Conservation (phyloP, 2,888 invertebrate species). For the Blera fallax region DNA sequence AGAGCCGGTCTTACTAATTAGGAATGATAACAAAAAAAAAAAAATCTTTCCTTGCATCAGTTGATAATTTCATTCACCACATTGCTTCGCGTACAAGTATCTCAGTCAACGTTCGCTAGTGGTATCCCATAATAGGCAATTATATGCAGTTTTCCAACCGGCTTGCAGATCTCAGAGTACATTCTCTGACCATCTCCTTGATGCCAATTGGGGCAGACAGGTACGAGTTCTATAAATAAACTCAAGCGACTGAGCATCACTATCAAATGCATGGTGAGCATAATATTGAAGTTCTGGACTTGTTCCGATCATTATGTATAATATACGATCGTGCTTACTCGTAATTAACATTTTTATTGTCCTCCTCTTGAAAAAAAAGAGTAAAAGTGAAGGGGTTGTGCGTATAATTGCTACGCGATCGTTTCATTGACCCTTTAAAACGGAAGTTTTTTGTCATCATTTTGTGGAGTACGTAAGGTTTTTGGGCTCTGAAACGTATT, state of each 20-base stretch:
- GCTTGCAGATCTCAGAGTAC: background rate
- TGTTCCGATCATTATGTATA: background rate
- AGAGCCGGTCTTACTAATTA: background rate
- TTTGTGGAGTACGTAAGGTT: background rate
- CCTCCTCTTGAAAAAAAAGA: background rate
- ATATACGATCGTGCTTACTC: background rate
- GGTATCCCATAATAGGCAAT: slow-evolving; percentile 1
- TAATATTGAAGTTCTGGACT: background rate
- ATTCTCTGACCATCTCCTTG: background rate
- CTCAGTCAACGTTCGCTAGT: background rate
- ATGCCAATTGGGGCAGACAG: background rate
- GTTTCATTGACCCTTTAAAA: background rate
- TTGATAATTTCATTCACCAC: background rate
- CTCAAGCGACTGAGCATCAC: background rate
- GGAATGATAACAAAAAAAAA: background rate
- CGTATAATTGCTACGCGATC: slow-evolving; percentile 18
- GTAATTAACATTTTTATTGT: slow-evolving; percentile 17
- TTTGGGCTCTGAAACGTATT: background rate
- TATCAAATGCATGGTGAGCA: background rate
- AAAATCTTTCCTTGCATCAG: background rate
- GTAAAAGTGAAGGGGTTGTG: slow-evolving; percentile 30
- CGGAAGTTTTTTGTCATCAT: slow-evolving; percentile 4
- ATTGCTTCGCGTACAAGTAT: background rate
- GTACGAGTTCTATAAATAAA: background rate
- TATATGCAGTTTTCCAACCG: background rate